Base-by-base conservation (phyloP, 2,113 vertebrate genomes). In the Datnioides undecimradiatus region DNA sequence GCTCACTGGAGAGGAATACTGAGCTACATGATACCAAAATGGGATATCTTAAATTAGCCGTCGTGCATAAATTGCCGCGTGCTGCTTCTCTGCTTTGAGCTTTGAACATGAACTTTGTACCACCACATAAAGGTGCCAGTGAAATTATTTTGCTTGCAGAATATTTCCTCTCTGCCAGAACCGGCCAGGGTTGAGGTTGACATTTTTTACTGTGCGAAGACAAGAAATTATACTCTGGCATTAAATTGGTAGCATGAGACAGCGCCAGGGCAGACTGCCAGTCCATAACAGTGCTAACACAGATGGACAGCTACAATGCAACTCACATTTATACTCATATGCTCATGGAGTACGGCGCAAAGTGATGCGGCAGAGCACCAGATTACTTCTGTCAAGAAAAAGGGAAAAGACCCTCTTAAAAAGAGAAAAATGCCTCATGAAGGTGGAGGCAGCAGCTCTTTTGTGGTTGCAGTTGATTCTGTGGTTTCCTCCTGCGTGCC, bases 131-230 rank as follows among this genome's bases (percentile, higher is more conserved):
- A 64, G 31, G 43, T 80, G 16, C 9, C 60, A 43, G 13, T 31
- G 29, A 73, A 38, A 76, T 64, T 0, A 64, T 80, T 58, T 65
- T 52, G 33, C 25, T n/a, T 45, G 1, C 19, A 36, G 33, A 57
- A 43, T 59, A 69, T 84, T 62, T 86, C 38, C 63, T 68, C 46
- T 49, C 49, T n/a, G 23, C 25, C 49, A 66, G 19, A 41, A 36
- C 38, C 78, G 84, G 66, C 58, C 16, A 0, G 14, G 17, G 40
- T n/a, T 48, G 27, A 69, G 57, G 64, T 41, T 74, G 72, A 88
- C 29, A 36, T 52, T 65, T 65, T 85, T 57, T 21, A 31, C 16
- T 27, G 5, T 45, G 38, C 11, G 59, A 65, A 69, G 36, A 13
- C 40, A 74, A 63, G 41, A 60, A 78, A 71, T 66, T 34, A 59